Conservation (phyloP, 2,113 vertebrate species). For the Leptobrachium leishanense region DNA sequence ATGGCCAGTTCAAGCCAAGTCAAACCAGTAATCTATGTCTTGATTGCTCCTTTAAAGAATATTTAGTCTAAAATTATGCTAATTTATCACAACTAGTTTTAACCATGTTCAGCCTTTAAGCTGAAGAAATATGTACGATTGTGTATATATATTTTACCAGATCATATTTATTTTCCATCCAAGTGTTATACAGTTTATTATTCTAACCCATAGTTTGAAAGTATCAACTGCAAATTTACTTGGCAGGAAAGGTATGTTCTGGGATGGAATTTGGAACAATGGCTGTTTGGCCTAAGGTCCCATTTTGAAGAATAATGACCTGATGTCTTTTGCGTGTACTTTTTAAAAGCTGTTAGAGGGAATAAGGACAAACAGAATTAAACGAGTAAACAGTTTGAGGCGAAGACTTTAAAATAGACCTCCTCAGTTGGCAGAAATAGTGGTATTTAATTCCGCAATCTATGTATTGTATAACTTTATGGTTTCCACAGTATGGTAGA, state of each 20-base stretch:
- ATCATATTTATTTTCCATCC: slow-evolving; percentile 6
- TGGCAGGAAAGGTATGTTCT: slow-evolving; percentile 31
- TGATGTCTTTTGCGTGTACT: slow-evolving; percentile 21
- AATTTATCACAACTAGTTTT: too few species aligned
- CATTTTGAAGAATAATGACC: slow-evolving; percentile 26
- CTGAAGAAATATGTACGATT: too few species aligned
- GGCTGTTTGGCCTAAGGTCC: slow-evolving; percentile 24
- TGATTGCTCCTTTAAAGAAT: too few species aligned
- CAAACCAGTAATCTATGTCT: too few species aligned
- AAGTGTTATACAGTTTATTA: slow-evolving; percentile 17
- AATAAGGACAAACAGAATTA: not conserved
- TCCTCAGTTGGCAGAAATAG: not conserved
- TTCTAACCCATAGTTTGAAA: slow-evolving; percentile 1
- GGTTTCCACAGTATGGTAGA: not conserved
- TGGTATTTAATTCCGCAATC: not conserved
- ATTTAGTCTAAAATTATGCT: too few species aligned
- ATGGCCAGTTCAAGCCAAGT: too few species aligned
- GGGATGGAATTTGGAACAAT: slow-evolving; percentile 35
- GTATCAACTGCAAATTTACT: slow-evolving; percentile 16
- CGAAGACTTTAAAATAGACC: slow-evolving; percentile 12
- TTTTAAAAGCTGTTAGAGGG: slow-evolving; percentile 12
- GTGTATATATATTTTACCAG: not conserved
- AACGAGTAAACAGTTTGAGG: not conserved
- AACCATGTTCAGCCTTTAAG: too few species aligned
- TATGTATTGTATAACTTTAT: not conserved